Base-by-base conservation (phyloP, 2,113 vertebrate genomes). In the Copsychus sechellarum region DNA sequence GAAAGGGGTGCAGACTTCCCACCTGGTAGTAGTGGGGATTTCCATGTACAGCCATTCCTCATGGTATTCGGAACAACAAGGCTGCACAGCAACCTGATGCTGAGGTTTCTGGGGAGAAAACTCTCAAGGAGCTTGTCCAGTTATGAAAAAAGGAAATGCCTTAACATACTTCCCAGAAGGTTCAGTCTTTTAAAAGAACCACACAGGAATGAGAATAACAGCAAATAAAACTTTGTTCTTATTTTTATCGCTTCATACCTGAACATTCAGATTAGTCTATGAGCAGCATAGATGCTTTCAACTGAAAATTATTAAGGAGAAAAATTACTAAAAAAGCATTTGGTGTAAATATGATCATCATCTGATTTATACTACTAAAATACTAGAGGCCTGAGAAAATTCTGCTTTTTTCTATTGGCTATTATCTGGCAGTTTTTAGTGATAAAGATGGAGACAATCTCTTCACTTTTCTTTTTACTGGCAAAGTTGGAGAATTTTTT, bases 1-100 rank as follows among this genome's bases (percentile, higher is more conserved):
- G 40, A 88, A 91, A 77, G 1, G 7, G 1, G 3, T 45, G 12
- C 23, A 86, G 17, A 17, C 22, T 90, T 73, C 71, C 95, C 42
- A 90, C 45, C 76, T 73, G 31, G 29, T 73, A 79, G 17, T 6
- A 28, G 40, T 25, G 16, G 33, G 71, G 28, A 50, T 70, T 77
- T 90, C 36, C 24, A 12, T 28, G 20, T 47, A 40, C 0, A 1
- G 11, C 5, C 7, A 0, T 21, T 25, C 40, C 9, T 86, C 12
- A 15, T 17, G 8, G 12, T 54, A 50, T 58, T 53, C 73, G 60
- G 56, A 84, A 34, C 12, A 92, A 7, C 9, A 81, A 79, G 20
- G 10, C 14, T 20, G 36, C 0, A 5, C 80, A 14, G n/a, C 12
- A 92, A 66, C 6, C 3, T 29, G 18, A 45, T 50, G 40, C 4